Base-by-base conservation (phyloP, 2,888 invertebrate genomes). In the Gibbula magus region DNA sequence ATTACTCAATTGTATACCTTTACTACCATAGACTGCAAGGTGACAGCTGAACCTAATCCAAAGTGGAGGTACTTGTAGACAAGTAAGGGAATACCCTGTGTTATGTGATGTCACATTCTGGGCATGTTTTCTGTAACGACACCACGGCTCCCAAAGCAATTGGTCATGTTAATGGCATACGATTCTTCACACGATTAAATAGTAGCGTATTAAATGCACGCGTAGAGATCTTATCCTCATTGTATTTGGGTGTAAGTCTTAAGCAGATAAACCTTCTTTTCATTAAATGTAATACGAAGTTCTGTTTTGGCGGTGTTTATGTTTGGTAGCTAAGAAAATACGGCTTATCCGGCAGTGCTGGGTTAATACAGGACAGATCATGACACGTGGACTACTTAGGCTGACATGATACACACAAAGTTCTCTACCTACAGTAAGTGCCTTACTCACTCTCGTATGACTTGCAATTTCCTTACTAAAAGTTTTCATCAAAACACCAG, bases 271-370 rank as follows among this genome's bases (percentile, higher is more conserved):
- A 20, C 70, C 10, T 70, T 32, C 70, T n/a, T 70, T 70, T 39
- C 70, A 70, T 70, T 70, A 70, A 70, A 35, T 20, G 70, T 35
- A 70, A 70, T 20, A 20, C 32, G 70, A 70, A 32, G 39, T 70
- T 70, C 35, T 70, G 70, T 70, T 70, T 32, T 70, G 70, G 20
- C 70, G 35, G 70, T 35, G 70, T 70, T 70, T 70, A 70, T 39
- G 70, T 20, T 18, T 35, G 18, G 70, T 35, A n/a, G 70, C 39
- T 70, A 70, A 35, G 70, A 70, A 70, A 70, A 70, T 70, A 70
- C 70, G 70, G 70, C 70, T 70, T 70, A 70, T 70, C 39, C 39
- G 18, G 13, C 39, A n/a, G 39, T 70, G 20, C 18, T 70, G 22
- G 35, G 32, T 70, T 32, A 70, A 70, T 39, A 39, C 35, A 18